These are phyloP conservation scores for Merodon equestris DNA, from an alignment of 2,888 invertebrate species.

Conservation along the genomic window DNA sequence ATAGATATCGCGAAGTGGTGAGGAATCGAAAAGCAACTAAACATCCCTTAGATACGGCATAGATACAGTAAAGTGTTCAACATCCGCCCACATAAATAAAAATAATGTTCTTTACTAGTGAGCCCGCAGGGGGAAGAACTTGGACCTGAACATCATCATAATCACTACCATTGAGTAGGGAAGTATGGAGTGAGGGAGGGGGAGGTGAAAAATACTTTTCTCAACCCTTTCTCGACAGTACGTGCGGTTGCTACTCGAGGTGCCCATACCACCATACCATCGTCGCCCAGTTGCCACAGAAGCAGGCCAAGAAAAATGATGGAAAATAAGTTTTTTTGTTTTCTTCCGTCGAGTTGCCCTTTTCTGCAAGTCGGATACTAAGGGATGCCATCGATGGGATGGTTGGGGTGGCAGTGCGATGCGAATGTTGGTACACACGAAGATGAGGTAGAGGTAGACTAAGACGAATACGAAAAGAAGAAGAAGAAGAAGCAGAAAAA, in stretches of 20 bases:
- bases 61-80: slow-evolving; percentile 34
- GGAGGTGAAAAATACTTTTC: slow-evolving; percentile 1
- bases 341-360: background rate
- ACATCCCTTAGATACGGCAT: slow-evolving; percentile 36
- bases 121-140: background rate
- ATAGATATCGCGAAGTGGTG: slow-evolving; percentile 9
- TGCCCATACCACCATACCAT: background rate
- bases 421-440: slow-evolving; percentile 3
- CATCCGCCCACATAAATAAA: slow-evolving; percentile 65
- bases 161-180: slow-evolving; percentile 31
- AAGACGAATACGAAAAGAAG: slow-evolving; percentile 10
- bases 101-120: slow-evolving; percentile 44
- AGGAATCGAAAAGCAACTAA: slow-evolving; percentile 46
- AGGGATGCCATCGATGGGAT: too few species aligned
- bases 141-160: slow-evolving; percentile 35
- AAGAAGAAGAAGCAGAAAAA: slow-evolving; percentile 27
- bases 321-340: slow-evolving; percentile 55
- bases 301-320: slow-evolving; percentile 50
- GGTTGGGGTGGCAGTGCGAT: too few species aligned
- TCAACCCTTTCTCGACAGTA: slow-evolving; percentile 42
- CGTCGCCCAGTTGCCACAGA: background rate
- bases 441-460: slow-evolving; percentile 21
- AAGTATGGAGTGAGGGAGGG: too few species aligned
- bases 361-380: background rate
- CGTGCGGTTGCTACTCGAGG: background rate